Evolutionary conservation across 2,113 vertebrate genomes (phyloP).

Genomic region (Bubo blakistoni): DNA sequence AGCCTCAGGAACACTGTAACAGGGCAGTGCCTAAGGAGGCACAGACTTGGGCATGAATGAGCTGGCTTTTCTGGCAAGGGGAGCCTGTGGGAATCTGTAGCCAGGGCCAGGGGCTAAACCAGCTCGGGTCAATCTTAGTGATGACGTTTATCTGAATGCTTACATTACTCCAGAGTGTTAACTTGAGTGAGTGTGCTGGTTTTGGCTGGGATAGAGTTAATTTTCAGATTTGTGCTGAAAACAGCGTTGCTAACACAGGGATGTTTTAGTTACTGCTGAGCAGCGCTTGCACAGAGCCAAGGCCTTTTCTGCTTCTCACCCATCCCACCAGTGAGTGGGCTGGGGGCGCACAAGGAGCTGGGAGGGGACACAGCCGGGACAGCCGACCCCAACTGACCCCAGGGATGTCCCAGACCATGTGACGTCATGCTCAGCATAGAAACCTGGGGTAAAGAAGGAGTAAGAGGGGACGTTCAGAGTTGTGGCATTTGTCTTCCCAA

Average conservation of each 20-base stretch:
- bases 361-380: background rate
- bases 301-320: background rate
- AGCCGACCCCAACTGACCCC: background rate
- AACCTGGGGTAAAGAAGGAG: background rate
- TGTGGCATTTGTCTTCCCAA: background rate
- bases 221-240: background rate
- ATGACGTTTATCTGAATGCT: background rate
- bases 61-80: background rate
- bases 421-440: background rate
- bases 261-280: fast-evolving
- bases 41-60: background rate
- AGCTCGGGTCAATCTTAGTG: background rate
- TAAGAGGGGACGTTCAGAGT: fast-evolving
- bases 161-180: background rate
- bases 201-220: background rate
- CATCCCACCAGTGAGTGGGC: too few species aligned
- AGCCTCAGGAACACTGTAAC: background rate
- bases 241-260: background rate
- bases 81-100: background rate
- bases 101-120: background rate
- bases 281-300: background rate
- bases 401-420: background rate
- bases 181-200: background rate
- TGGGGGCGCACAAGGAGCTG: background rate
- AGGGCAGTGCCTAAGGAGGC: background rate